A percentile compares a stretch with the other conserved stretches of the same genome.
Conservation (phyloP, 64 coral and sea anemone species). For the Stichodactyla helianthus region DNA sequence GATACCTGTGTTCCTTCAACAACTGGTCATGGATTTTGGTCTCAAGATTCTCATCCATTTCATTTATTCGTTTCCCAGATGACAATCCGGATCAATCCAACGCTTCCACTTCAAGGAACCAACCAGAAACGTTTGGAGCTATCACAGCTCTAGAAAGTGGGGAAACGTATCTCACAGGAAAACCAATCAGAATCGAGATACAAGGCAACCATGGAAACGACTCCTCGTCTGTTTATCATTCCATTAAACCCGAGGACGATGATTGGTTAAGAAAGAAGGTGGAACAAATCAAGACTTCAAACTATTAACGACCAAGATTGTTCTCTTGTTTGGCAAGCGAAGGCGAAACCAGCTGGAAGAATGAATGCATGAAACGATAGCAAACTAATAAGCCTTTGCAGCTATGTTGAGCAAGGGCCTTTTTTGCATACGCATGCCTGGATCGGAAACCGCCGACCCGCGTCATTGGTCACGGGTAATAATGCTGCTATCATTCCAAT, state of each 20-base stretch:
- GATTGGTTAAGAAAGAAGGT: conserved; percentile 1
- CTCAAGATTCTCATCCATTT: not conserved
- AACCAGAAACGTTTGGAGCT: not conserved
- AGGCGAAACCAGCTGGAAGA: too few relatives aligned
- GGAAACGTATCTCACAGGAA: conserved; percentile 44
- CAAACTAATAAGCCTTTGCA: too few relatives aligned
- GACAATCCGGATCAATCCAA: not conserved
- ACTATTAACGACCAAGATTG: not conserved
- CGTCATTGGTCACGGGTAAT: too few relatives aligned
- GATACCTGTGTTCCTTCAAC: not conserved
- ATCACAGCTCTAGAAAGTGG: conserved; percentile 38
- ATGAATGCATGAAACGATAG: too few relatives aligned
- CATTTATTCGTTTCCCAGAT: not conserved
- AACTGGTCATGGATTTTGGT: too few relatives aligned
- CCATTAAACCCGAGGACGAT: not conserved
- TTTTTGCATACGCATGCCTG: too few relatives aligned
- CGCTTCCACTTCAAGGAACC: not conserved
- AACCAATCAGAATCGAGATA: not conserved
- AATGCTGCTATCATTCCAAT: too few relatives aligned
- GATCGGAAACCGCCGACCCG: too few relatives aligned
- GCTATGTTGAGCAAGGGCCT: too few relatives aligned
- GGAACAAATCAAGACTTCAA: not conserved
- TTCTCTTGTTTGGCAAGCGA: too few relatives aligned
- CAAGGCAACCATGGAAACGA: not conserved
- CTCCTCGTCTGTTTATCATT: not conserved